Percentiles rank a stretch among this genome's conserved stretches.
phyloP scores from a whole-genome alignment of 2,113 vertebrate genomes.

The Motacilla alba region DNA sequence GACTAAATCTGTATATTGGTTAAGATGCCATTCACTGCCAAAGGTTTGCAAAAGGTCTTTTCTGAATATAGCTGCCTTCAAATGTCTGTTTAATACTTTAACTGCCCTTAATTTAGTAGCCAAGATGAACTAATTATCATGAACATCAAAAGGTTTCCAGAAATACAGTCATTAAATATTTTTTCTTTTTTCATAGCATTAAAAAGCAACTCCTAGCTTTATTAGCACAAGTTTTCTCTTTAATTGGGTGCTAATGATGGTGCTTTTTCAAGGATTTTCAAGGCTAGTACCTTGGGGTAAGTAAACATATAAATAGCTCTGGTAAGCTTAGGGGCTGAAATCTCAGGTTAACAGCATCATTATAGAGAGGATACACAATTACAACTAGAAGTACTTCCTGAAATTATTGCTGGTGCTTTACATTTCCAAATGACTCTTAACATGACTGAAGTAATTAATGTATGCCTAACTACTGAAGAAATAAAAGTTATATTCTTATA shows the following conservation, averaged over 20 bases:
- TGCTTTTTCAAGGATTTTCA: slow-evolving; percentile 57
- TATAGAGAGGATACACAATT: slow-evolving; percentile 19
- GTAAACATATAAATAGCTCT: slow-evolving; percentile 63
- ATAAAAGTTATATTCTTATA: neutral
- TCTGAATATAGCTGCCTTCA: slow-evolving; percentile 48
- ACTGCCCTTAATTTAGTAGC: slow-evolving; percentile 43
- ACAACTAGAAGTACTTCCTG: neutral
- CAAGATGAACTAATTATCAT: slow-evolving; percentile 77
- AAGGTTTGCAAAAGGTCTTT: slow-evolving; percentile 18
- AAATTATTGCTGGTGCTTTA: neutral
- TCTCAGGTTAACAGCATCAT: slow-evolving; percentile 29
- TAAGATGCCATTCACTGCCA: neutral
- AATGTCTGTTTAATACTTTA: slow-evolving; percentile 34
- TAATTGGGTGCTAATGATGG: slow-evolving; percentile 74
- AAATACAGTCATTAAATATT: slow-evolving; percentile 68
- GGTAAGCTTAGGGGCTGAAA: slow-evolving; percentile 29
- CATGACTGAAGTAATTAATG: neutral
- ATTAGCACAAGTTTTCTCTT: slow-evolving; percentile 58
- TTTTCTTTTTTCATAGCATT: slow-evolving; percentile 25
- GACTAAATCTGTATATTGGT: neutral
- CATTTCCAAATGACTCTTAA: slow-evolving; percentile 6
- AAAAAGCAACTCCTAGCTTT: slow-evolving; percentile 48
- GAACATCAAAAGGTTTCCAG: slow-evolving; percentile 78
- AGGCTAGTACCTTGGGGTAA: slow-evolving; percentile 23
- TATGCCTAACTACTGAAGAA: neutral